Conservation (phyloP, 2,113 vertebrate genomes). For the Lampris incognitus region DNA sequence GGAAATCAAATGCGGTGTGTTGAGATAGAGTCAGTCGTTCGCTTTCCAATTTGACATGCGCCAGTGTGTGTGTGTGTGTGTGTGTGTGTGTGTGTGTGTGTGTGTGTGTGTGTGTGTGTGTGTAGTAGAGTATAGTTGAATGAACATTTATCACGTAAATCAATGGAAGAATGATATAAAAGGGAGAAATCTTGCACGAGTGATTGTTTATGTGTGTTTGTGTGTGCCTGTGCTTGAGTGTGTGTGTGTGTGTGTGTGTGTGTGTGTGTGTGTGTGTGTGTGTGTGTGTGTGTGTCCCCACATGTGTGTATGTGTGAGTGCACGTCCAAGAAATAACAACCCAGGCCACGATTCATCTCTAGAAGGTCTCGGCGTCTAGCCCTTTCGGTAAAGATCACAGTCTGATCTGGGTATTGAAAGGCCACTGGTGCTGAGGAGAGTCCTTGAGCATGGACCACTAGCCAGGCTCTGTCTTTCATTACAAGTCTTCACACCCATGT, state of each 20-base stretch:
- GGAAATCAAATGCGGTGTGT: slow-evolving; percentile 44
- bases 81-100: slow-evolving; percentile 26
- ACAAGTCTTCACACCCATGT: background rate
- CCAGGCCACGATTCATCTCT: background rate
- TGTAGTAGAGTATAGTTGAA: slow-evolving; percentile 35
- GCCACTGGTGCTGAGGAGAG: background rate
- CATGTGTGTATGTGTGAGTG: background rate
- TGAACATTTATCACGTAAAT: slow-evolving; percentile 41
- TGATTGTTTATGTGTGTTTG: background rate
- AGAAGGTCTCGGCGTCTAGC: background rate
- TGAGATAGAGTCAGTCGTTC: slow-evolving; percentile 35
- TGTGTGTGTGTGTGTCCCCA: background rate
- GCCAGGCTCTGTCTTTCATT: background rate
- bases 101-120: slow-evolving; percentile 14
- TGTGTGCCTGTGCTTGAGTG: background rate
- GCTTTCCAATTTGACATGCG: slow-evolving; percentile 26
- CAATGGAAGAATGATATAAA: slow-evolving; percentile 49
- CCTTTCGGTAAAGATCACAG: background rate
- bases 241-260: slow-evolving; percentile 10
- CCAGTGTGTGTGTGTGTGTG: slow-evolving; percentile 6
- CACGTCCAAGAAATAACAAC: background rate
- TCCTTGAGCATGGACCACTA: background rate
- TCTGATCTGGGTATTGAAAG: background rate
- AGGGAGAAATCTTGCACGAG: slow-evolving; percentile 15
- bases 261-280: background rate